Percentiles rank a stretch among this genome's conserved stretches.
Evolutionary conservation across 92 coral and sea anemone species (phyloP).

Genomic region (Ricordea florida): DNA sequence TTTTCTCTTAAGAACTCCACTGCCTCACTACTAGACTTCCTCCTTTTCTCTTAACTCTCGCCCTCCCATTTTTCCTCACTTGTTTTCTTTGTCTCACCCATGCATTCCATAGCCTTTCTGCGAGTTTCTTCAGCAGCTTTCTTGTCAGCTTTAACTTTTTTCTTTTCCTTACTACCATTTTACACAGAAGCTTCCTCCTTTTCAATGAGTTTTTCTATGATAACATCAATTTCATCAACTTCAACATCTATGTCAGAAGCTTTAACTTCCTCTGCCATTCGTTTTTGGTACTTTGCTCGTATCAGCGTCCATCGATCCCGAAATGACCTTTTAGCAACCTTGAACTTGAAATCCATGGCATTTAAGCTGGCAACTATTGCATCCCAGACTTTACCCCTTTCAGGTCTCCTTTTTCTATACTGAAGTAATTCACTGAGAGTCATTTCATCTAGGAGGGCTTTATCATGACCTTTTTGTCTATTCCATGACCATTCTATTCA

Average conservation of each 20-base stretch:
- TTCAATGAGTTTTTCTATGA: not conserved
- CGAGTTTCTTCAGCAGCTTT: not conserved
- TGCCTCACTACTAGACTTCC: slow-evolving; percentile 1
- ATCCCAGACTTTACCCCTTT: slow-evolving; percentile 30
- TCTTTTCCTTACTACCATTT: not conserved
- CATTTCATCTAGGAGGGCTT: slow-evolving; percentile 18
- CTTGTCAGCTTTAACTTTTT: not conserved
- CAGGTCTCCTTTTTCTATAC: slow-evolving; percentile 17
- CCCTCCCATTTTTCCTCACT: not conserved
- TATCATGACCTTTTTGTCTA: slow-evolving; percentile 20
- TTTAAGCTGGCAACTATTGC: slow-evolving; percentile 5
- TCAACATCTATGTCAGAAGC: not conserved
- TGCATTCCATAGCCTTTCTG: no score
- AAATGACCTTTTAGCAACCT: slow-evolving; percentile 16
- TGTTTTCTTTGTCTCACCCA: no score
- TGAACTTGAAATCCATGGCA: slow-evolving; percentile 22
- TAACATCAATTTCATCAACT: not conserved
- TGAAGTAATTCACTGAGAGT: slow-evolving; percentile 23
- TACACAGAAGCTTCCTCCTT: not conserved
- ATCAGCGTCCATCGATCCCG: slow-evolving; percentile 12
- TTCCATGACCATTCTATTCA: slow-evolving; percentile 28
- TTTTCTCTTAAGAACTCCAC: not conserved
- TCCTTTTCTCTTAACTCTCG: not conserved
- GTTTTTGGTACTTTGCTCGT: slow-evolving; percentile 16
- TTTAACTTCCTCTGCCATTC: slow-evolving; percentile 3